phyloP scores from a whole-genome alignment of 1,140 invertebrate genomes.

The Hylyphantes graminicola region DNA sequence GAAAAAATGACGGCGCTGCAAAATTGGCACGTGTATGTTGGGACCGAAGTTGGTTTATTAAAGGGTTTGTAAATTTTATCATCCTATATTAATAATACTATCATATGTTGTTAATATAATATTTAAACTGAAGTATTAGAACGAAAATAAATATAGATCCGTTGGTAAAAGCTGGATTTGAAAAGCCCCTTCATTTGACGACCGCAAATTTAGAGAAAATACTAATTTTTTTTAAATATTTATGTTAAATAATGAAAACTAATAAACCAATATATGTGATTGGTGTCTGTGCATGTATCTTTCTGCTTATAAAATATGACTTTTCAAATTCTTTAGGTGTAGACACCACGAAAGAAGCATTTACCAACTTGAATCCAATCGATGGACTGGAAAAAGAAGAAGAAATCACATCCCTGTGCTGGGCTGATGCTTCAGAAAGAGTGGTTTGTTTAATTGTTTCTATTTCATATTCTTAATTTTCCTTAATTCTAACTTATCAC shows the following conservation, averaged over 20 bases:
- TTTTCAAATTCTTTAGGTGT: conserved; percentile 63
- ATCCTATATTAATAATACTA: neutral
- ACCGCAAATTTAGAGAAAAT: too few species aligned
- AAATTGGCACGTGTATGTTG: conserved; percentile 67
- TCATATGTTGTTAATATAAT: neutral
- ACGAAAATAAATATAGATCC: too few species aligned
- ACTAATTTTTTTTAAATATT: too few species aligned
- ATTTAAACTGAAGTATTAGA: too few species aligned
- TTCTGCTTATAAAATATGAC: neutral
- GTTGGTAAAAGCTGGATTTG: too few species aligned
- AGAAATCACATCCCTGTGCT: conserved; percentile 77
- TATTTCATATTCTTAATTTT: too few species aligned
- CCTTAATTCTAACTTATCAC: too few species aligned
- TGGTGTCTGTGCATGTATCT: neutral
- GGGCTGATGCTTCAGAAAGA: conserved; percentile 71
- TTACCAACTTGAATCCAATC: conserved; percentile 71
- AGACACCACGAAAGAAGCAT: conserved; percentile 69
- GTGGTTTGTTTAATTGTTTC: too few species aligned
- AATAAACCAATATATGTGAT: neutral
- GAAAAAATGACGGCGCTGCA: conserved; percentile 3
- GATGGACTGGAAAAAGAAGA: conserved; percentile 67
- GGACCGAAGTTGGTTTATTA: conserved; percentile 70
- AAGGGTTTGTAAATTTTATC: conserved; percentile 67
- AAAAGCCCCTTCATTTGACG: too few species aligned
- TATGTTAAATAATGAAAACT: too few species aligned